phyloP scores from a whole-genome alignment of 2,113 vertebrate genomes.

The Microtus ochrogaster region DNA sequence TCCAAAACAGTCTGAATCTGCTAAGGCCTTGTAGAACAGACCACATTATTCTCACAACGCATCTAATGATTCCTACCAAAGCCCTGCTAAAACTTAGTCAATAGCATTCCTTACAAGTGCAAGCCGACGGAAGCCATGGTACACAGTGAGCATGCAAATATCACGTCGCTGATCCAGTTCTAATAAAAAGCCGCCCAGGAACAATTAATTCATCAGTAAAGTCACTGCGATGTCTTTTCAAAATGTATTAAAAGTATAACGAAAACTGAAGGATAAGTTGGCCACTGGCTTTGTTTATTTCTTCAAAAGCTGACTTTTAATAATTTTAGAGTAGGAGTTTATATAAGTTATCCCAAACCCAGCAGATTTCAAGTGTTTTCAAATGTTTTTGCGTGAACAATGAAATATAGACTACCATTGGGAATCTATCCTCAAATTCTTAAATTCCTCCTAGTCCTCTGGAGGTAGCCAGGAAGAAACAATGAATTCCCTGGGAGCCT shows the following conservation, averaged over 20 bases:
- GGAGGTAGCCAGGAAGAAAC: not conserved
- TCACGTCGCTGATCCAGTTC: not conserved
- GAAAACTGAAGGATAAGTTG: not conserved
- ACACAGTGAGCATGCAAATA: not conserved
- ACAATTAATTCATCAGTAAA: slow-evolving; percentile 1
- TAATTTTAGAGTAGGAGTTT: not conserved
- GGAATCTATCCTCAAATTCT: not conserved
- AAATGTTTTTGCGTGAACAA: not conserved
- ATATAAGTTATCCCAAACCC: not conserved
- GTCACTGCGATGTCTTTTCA: not conserved
- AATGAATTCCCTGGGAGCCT: not conserved
- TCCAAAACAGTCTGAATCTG: slow-evolving; percentile 35
- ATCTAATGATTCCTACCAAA: not conserved
- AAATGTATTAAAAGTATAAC: not conserved
- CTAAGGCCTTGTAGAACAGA: slow-evolving; percentile 21
- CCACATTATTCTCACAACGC: slow-evolving; percentile 54
- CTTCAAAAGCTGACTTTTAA: not conserved
- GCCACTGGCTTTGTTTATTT: not conserved
- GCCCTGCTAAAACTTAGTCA: slow-evolving; percentile 16
- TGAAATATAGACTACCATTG: not conserved
- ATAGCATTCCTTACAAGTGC: not conserved
- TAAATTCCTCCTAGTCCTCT: not conserved
- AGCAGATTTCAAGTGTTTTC: not conserved
- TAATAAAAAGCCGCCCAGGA: not conserved
- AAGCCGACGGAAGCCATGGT: not conserved